Evolutionary conservation across 2,113 vertebrate species (phyloP).

Genomic region (Catharus minimus): DNA sequence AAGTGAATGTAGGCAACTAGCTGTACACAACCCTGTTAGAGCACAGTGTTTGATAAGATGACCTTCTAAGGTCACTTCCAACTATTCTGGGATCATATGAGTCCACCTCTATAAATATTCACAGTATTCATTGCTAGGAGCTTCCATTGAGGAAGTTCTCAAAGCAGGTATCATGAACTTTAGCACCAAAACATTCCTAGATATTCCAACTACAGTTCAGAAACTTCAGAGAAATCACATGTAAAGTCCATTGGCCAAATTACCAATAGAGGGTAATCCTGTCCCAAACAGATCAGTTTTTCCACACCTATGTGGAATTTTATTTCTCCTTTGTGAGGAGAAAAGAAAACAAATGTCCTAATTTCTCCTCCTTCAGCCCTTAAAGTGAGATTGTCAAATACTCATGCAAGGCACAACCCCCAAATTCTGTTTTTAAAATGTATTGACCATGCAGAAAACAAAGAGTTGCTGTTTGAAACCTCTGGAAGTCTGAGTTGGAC

Average conservation of each 20-base stretch:
- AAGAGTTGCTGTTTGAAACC: not conserved
- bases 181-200: not conserved
- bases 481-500: not conserved
- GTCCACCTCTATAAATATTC: not conserved
- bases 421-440: not conserved
- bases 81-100: not conserved
- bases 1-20: not conserved
- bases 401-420: not conserved
- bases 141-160: not conserved
- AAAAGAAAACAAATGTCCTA: not conserved
- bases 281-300: fast-evolving
- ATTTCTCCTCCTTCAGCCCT: not conserved
- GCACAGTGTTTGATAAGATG: not conserved
- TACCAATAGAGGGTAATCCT: not conserved
- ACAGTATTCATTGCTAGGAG: not conserved
- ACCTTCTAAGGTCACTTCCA: not conserved
- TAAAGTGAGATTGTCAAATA: not conserved
- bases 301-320: not conserved
- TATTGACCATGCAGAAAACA: not conserved
- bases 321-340: fast-evolving
- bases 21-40: not conserved
- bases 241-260: not conserved
- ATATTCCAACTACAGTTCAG: not conserved
- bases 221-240: not conserved
- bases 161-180: not conserved